Conservation (phyloP, 1,140 invertebrate species). For the Cyrtorhinus lividipennis region DNA sequence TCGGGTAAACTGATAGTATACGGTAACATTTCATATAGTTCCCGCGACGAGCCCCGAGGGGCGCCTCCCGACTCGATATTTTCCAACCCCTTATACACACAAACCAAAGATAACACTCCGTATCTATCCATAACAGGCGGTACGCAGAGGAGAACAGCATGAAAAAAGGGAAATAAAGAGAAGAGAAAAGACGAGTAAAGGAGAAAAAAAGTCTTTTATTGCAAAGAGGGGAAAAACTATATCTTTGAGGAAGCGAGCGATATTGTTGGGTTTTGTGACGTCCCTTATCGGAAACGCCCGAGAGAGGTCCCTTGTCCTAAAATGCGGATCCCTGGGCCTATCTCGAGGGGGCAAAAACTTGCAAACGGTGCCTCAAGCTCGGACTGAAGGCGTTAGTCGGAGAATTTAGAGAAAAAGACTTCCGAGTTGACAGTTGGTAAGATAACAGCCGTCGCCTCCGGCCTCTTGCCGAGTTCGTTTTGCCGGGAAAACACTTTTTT, state of each 20-base stretch:
- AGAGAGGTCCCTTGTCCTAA: not conserved
- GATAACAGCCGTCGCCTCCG: too few species aligned
- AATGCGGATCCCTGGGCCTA: not conserved
- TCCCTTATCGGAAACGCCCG: not conserved
- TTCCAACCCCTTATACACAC: not conserved
- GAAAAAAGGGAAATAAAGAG: not conserved
- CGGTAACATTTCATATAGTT: too few species aligned
- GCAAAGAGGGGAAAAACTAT: not conserved
- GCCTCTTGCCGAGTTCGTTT: too few species aligned
- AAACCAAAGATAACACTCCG: not conserved
- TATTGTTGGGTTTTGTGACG: not conserved
- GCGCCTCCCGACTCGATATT: not conserved
- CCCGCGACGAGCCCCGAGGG: not conserved
- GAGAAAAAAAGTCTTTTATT: not conserved
- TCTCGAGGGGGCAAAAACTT: not conserved
- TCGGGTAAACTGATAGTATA: too few species aligned
- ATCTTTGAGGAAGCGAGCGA: not conserved
- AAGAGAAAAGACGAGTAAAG: not conserved
- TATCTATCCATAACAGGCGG: slow-evolving; percentile 3
- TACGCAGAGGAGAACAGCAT: not conserved
- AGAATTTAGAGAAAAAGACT: slow-evolving; percentile 1
- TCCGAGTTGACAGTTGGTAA: not conserved
- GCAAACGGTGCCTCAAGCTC: too few species aligned
- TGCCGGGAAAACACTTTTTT: too few species aligned
- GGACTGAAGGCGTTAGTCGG: not conserved